phyloP scores from a whole-genome alignment of 1,140 invertebrate genomes.

The Sogatella furcifera region DNA sequence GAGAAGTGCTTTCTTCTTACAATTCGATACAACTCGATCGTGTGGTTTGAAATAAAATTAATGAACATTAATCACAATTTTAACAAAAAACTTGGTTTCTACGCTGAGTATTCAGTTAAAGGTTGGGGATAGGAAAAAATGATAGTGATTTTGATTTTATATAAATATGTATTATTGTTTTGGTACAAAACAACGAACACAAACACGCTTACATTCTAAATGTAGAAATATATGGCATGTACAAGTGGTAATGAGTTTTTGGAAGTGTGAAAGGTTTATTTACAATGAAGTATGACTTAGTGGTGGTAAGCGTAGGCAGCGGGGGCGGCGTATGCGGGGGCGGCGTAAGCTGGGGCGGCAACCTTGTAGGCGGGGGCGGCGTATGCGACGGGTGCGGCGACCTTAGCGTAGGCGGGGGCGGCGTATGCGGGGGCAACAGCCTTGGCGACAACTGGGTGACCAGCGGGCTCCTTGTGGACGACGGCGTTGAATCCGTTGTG shows the following conservation, averaged over 20 bases:
- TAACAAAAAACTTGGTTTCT: too few relatives aligned
- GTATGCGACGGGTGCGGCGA: slow-evolving; percentile 18
- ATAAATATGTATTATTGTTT: slow-evolving; percentile 2
- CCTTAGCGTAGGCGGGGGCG: slow-evolving; percentile 22
- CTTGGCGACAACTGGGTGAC: slow-evolving; percentile 6
- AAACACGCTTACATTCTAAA: neutral
- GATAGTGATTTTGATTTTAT: neutral
- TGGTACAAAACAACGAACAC: slow-evolving; percentile 4
- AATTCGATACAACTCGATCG: too few relatives aligned
- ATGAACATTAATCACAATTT: too few relatives aligned
- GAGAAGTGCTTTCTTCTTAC: too few relatives aligned
- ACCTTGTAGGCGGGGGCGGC: slow-evolving; percentile 9
- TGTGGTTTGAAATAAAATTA: too few relatives aligned
- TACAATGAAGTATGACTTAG: neutral
- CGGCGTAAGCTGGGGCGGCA: slow-evolving; percentile 29
- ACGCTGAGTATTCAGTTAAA: too few relatives aligned
- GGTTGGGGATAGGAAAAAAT: too few relatives aligned
- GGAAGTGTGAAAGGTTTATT: neutral
- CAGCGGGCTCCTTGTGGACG: slow-evolving; percentile 16
- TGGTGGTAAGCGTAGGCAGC: slow-evolving; percentile 5
- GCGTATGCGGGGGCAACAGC: slow-evolving; percentile 25
- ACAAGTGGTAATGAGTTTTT: too few relatives aligned
- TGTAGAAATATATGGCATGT: neutral
- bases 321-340: slow-evolving; percentile 15
- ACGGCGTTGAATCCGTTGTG: slow-evolving; percentile 21